A percentile compares a stretch with the other conserved stretches of the same genome.
phyloP scores from a whole-genome alignment of 2,113 vertebrate genomes.

The Turnix velox region DNA sequence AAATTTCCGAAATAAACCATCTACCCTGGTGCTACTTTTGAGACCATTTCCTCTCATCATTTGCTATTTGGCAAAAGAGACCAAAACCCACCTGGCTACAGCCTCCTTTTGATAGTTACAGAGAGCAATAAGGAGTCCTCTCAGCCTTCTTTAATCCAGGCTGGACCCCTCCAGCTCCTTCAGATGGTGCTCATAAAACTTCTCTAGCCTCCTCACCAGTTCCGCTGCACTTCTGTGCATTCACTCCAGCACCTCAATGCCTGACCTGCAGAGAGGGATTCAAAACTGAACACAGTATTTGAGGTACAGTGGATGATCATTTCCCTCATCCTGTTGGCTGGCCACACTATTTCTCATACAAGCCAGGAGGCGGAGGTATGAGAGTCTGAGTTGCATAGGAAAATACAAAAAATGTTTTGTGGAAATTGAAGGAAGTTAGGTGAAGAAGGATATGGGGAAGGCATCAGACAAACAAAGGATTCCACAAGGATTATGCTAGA shows the following conservation, averaged over 20 bases:
- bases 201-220: neutral
- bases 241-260: neutral
- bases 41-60: neutral
- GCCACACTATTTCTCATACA: neutral
- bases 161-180: neutral
- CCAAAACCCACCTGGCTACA: neutral
- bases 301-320: neutral
- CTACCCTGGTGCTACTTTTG: neutral
- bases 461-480: neutral
- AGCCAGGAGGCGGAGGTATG: neutral
- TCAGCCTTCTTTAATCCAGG: neutral
- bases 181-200: neutral
- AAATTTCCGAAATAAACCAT: neutral
- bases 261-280: neutral
- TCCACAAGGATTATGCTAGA: neutral
- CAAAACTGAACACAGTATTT: neutral
- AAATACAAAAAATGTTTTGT: neutral
- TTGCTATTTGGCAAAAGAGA: neutral
- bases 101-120: neutral
- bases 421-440: neutral
- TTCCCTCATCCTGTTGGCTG: neutral
- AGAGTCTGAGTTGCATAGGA: neutral
- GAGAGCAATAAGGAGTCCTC: neutral
- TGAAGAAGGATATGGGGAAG: neutral
- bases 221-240: neutral